A percentile compares a stretch with the other conserved stretches of the same genome.
Evolutionary conservation across 37 sponge, comb jelly and placozoan species (phyloP).

Genomic region (Petrosia ficiformis): DNA sequence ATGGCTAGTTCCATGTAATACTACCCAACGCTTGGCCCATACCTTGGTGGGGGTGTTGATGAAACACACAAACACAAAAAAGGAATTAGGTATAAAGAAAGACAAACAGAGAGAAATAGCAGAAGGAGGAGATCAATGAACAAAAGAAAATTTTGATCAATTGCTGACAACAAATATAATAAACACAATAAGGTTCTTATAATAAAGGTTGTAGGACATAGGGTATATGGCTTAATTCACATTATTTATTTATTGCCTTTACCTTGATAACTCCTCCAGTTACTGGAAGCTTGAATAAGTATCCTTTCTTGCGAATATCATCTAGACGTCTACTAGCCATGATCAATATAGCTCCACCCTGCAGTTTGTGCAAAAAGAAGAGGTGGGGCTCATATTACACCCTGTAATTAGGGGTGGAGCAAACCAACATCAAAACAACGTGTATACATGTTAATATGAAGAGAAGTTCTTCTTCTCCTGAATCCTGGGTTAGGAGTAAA

Average conservation of each 20-base stretch:
- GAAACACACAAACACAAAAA: neutral
- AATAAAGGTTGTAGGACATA: neutral
- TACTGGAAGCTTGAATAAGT: conserved; percentile 69
- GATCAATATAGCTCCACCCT: conserved; percentile 29
- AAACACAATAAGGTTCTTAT: neutral
- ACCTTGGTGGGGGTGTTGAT: conserved; percentile 18
- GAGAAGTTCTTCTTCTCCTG: neutral
- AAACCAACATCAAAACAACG: neutral
- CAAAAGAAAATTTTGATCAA: too few relatives aligned
- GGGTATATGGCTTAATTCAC: neutral
- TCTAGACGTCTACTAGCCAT: neutral
- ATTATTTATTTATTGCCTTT: neutral
- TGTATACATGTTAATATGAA: neutral
- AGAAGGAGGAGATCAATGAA: neutral
- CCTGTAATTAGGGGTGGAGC: neutral
- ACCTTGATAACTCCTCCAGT: conserved; percentile 70
- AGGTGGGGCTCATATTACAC: neutral
- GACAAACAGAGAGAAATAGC: neutral
- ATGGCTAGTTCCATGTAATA: conserved; percentile 48
- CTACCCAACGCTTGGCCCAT: conserved; percentile 68
- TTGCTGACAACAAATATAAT: too few relatives aligned
- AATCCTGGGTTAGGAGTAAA: neutral
- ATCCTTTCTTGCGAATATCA: conserved; percentile 41
- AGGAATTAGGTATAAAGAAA: neutral
- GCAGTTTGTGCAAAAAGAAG: too few relatives aligned